Conservation (phyloP, 2,888 invertebrate genomes). For the Saturnia pavonia region DNA sequence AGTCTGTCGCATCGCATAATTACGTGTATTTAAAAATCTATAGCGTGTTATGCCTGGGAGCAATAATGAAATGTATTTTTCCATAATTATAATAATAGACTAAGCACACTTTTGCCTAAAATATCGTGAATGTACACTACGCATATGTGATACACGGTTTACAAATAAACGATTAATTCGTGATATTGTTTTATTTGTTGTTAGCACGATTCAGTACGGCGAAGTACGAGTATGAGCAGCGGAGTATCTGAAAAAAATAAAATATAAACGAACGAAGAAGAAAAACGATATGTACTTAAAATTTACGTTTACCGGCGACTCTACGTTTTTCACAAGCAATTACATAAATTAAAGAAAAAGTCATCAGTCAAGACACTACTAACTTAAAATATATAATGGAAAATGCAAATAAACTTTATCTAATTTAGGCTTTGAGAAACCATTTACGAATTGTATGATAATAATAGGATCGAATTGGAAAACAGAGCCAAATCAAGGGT, state of each 20-base stretch:
- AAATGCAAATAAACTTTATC: no score
- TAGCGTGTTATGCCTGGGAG: conserved; percentile 28
- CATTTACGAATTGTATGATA: no score
- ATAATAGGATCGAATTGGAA: no score
- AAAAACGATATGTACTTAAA: not conserved
- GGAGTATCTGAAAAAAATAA: conserved; percentile 60
- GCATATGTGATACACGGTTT: conserved; percentile 79
- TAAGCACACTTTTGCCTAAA: conserved; percentile 78
- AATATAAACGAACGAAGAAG: not conserved
- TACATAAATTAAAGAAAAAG: not conserved
- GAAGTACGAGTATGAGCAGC: conserved; percentile 72
- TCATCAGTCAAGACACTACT: not conserved
- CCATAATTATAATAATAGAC: conserved; percentile 43
- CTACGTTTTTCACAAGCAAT: not conserved
- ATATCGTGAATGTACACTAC: conserved; percentile 76
- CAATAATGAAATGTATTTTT: conserved; percentile 49
- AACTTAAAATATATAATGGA: no score
- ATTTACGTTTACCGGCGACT: not conserved
- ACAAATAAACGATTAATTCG: conserved; percentile 75
- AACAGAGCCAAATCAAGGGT: no score
- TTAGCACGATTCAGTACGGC: conserved; percentile 68
- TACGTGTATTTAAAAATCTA: not conserved
- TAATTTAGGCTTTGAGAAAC: no score
- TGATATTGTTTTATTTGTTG: conserved; percentile 41
- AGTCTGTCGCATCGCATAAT: not conserved